A percentile compares a stretch with the other conserved stretches of the same genome.
phyloP scores from a whole-genome alignment of 2,888 invertebrate genomes.

The Metopia argyrocephala region DNA sequence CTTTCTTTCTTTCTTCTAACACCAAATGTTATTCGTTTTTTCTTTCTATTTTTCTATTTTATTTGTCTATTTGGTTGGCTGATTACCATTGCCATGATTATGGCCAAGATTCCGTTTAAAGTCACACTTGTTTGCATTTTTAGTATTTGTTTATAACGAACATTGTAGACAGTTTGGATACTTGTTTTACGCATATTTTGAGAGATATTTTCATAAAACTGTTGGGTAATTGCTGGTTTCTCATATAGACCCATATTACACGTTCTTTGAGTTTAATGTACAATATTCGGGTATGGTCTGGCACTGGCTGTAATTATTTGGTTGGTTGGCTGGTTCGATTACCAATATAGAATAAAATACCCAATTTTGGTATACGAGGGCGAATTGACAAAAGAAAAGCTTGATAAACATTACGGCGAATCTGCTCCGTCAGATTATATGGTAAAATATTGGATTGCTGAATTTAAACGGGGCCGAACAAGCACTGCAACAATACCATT shows the following conservation, averaged over 20 bases:
- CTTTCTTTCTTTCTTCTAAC: conserved; percentile 5
- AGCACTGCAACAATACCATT: too few relatives aligned
- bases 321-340: too few relatives aligned
- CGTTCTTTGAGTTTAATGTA: too few relatives aligned
- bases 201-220: neutral
- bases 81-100: conserved; percentile 13
- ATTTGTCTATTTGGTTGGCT: conserved; percentile 26
- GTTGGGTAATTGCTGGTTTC: conserved; percentile 21
- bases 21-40: neutral
- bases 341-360: too few relatives aligned
- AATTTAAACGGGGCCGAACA: too few relatives aligned
- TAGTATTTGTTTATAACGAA: conserved; percentile 38
- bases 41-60: conserved; percentile 9
- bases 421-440: too few relatives aligned
- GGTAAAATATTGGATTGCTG: too few relatives aligned
- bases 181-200: conserved; percentile 47
- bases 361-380: too few relatives aligned
- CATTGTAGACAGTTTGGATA: conserved; percentile 53
- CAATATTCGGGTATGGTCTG: too few relatives aligned
- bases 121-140: conserved; percentile 38
- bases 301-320: too few relatives aligned
- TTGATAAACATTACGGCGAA: too few relatives aligned
- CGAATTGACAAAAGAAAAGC: too few relatives aligned
- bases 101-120: conserved; percentile 45
- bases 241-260: neutral